Percentiles rank a stretch among this genome's conserved stretches.
Conservation (phyloP, 2,797 vertebrate species). For the Acanthurus tractus region DNA sequence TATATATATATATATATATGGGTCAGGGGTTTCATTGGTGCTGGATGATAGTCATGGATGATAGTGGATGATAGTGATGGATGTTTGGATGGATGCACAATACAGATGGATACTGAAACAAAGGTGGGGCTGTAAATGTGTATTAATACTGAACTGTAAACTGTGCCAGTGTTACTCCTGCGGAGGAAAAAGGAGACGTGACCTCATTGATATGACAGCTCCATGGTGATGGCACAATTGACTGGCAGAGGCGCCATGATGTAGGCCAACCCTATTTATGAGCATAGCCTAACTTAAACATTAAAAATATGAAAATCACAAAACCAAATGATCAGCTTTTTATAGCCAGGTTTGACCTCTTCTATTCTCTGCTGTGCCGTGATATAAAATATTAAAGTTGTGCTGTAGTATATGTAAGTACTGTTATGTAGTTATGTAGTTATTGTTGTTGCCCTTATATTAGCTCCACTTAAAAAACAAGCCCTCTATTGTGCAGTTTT, state of each 20-base stretch:
- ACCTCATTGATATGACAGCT: conserved; percentile 78
- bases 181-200: conserved; percentile 50
- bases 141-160: conserved; percentile 7
- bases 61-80: background rate
- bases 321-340: conserved; percentile 1
- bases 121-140: background rate
- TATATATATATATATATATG: background rate
- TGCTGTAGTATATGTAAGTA: conserved; percentile 33
- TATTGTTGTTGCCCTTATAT: conserved; percentile 50
- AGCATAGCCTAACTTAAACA: conserved; percentile 30
- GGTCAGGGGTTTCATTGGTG: background rate
- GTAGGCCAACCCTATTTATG: conserved; percentile 65
- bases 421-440: too few species aligned
- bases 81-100: background rate
- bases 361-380: conserved; percentile 25
- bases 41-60: background rate
- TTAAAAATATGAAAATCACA: conserved; percentile 14
- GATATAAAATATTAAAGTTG: conserved; percentile 59
- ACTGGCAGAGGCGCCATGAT: conserved; percentile 61
- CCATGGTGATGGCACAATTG: conserved; percentile 66
- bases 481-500: conserved; percentile 47
- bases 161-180: conserved; percentile 19
- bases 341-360: conserved; percentile 13
- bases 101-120: background rate
- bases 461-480: conserved; percentile 56